Evolutionary conservation across 1,140 invertebrate species (phyloP).

Genomic region (Drosophila tani): DNA sequence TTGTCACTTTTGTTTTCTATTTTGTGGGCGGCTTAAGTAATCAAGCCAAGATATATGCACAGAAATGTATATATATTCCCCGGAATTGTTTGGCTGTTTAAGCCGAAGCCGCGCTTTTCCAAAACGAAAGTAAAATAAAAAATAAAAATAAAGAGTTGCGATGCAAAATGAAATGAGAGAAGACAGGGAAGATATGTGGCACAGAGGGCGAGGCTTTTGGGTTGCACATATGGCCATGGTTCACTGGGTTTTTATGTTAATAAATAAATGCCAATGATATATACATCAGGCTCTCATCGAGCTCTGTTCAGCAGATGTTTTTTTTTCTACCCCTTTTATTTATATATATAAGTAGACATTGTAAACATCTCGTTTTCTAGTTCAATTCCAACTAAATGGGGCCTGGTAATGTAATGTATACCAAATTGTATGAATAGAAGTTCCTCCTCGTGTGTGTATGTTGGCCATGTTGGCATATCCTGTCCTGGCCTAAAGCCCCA

Average conservation of each 20-base stretch:
- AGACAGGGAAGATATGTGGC: conserved; percentile 59
- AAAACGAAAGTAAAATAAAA: conserved; percentile 68
- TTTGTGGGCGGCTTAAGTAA: conserved; percentile 75
- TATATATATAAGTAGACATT: conserved; percentile 49
- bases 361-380: conserved; percentile 80
- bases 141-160: conserved; percentile 21
- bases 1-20: conserved; percentile 56
- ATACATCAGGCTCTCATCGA: conserved; percentile 20
- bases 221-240: conserved; percentile 54
- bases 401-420: conserved; percentile 79
- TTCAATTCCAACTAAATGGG: conserved; percentile 80
- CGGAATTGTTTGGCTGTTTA: conserved; percentile 38
- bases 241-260: conserved; percentile 82
- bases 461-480: conserved; percentile 28
- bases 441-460: conserved; percentile 15
- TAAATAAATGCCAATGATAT: conserved; percentile 70
- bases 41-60: conserved; percentile 51
- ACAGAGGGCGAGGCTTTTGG: conserved; percentile 29
- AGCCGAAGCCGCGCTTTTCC: conserved; percentile 61
- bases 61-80: background rate
- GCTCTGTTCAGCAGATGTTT: conserved; percentile 46
- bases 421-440: conserved; percentile 50
- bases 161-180: conserved; percentile 55
- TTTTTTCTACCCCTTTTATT: background rate
- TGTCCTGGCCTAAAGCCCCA: conserved; percentile 33